Evolutionary conservation across 2,888 invertebrate species (phyloP), one percentile per base, ranked within the genome.

Genomic region (Iphiclides podalirius): DNA sequence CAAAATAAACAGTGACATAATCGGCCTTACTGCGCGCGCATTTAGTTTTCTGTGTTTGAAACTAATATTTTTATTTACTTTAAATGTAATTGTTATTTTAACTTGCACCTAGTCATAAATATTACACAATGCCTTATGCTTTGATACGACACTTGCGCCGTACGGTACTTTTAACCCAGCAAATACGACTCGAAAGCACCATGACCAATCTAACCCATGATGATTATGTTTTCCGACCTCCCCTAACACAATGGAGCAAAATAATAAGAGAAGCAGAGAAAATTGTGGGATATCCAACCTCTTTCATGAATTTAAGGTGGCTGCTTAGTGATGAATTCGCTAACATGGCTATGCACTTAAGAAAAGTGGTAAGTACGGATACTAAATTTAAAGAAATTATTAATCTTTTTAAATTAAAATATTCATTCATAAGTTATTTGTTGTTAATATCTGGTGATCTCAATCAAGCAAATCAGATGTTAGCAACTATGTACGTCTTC

Each of bases 261-360:
- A 74, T 86, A 63, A 84, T 88, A 31, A 79, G 77, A 61, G 88
- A 89, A 67, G 89, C 89, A 34, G 89, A 90, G 54, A 88, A 87
- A 58, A 82, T 89, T 56, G 90, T 89, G 45, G 87, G 89, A 61
- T 83, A 91, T 77, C 91, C 91, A 57, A 91, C 91, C 70, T 91
- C 91, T 54, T 90, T 90, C 64, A 90, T 89, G 86, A 90, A 89
- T 70, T 78, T 91, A 63, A 79, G 91, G 75, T 91, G 91, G 91
- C 75, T 91, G 63, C 83, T 91, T 59, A 91, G 90, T 71, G 91
- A 91, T 69, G 91, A 91, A 85, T 91, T 91, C 66, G 91, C 90
- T 52, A 91, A 91, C 84, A 76, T 90, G 64, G 89, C 89, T 34
- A 79, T 88, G 82, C 88, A 90, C 73, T 76, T 89, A 52, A 79